These are phyloP conservation scores for Drosophila oshimai DNA, from an alignment of 1,140 invertebrate species.

Conservation along the genomic window DNA sequence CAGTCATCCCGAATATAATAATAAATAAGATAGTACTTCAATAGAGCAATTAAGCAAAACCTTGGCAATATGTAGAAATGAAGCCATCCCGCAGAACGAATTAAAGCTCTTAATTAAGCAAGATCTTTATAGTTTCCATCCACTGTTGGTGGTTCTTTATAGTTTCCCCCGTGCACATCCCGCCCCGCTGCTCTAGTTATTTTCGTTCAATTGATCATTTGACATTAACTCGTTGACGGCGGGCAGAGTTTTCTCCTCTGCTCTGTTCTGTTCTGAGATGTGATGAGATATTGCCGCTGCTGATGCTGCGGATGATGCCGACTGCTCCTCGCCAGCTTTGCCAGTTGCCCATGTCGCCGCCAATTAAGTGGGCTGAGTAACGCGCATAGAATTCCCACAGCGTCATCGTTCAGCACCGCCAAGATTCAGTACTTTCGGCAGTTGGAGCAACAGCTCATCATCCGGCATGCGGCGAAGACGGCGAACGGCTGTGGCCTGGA, in stretches of 20 bases:
- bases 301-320: constrained; percentile 3
- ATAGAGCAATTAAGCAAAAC: neutral
- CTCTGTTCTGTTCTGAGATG: constrained; percentile 2
- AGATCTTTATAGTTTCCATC: constrained; percentile 35
- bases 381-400: constrained; percentile 31
- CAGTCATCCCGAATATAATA: neutral
- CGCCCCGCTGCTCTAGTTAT: constrained; percentile 51
- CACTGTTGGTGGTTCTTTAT: constrained; percentile 31
- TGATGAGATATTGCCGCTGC: constrained; percentile 10
- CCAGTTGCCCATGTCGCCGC: constrained; percentile 43
- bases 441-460: constrained; percentile 55
- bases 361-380: constrained; percentile 52
- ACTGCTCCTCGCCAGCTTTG: constrained; percentile 42
- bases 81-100: neutral
- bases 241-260: constrained; percentile 24
- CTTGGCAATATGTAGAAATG: neutral
- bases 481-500: constrained; percentile 25
- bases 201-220: constrained; percentile 75
- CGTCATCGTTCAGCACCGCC: constrained; percentile 22
- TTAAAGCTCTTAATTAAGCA: constrained; percentile 31
- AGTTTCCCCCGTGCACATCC: neutral
- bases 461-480: constrained; percentile 39
- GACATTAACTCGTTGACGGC: constrained; percentile 60
- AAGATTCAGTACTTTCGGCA: constrained; percentile 77
- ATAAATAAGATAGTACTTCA: constrained; percentile 2